Evolutionary conservation across 2,797 vertebrate genomes (phyloP), one percentile per base, ranked within the genome.

Genomic region (Australoheros facetus): DNA sequence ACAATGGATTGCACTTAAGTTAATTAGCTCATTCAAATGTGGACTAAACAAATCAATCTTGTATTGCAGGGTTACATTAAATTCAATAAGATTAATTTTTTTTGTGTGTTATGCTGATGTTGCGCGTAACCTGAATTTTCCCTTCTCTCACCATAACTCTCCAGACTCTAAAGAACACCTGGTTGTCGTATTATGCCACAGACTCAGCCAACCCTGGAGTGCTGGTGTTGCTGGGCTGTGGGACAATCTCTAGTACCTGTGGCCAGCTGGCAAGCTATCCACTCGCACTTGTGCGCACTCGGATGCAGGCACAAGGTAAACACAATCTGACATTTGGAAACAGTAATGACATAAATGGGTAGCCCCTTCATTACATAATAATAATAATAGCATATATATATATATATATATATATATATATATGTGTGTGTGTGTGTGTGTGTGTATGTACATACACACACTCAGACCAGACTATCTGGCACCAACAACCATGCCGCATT

Each of bases 261-360:
- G 98, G 98, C 26, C 98, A 99, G 93, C 89, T 99, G 75, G 97
- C 98, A 82, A 99, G 98, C 88, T 99, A 99, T 85, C 98, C 98
- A 7, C 95, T 99, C 0, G 97, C 98, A 64, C 95, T 99, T 9
- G 91, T 99, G 87, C 96, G 98, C 84, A 99, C 98, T n/a, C 96
- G 98, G 76, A 99, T 99, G 98, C 98, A 99, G 89, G 98, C 98
- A 32, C 96, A 97, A 96, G 98, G 98, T 99, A 93, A 93, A 58
- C 12, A 54, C 34, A 58, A 34, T 32, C 57, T 30, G 9, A 34
- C 30, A 30, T 70, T 73, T 66, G 32, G 45, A 14, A 54, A 56
- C 19, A 21, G 51, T 39, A 13, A 69, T 69, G 57, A 69, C 59
- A 78, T 48, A 83, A 62, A 4, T 5, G 32, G 17, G 53, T 30